A percentile compares a stretch with the other conserved stretches of the same genome.
Evolutionary conservation across 2,888 invertebrate species (phyloP).

Genomic region (Plebejus anna): DNA sequence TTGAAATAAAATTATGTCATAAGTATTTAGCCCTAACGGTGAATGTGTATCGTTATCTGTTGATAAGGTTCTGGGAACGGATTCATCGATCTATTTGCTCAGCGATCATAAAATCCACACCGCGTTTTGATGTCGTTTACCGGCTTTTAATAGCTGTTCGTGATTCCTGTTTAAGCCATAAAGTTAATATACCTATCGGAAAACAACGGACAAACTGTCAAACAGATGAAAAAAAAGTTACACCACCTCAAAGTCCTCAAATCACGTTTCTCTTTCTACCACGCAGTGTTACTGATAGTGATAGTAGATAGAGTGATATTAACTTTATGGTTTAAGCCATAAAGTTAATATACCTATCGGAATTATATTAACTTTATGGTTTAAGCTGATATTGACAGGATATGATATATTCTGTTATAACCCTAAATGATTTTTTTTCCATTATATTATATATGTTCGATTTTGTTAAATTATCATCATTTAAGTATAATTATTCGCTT

Average conservation of each 20-base stretch:
- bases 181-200: no score
- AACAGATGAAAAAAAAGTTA: no score
- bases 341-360: no score
- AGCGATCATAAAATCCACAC: slow-evolving; percentile 21
- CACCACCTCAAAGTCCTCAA: no score
- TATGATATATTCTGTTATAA: no score
- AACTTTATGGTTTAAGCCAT: no score
- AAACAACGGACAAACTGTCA: no score
- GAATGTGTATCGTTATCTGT: slow-evolving; percentile 27
- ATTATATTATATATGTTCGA: not conserved
- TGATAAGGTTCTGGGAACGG: slow-evolving; percentile 30
- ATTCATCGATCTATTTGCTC: slow-evolving; percentile 30
- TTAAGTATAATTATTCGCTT: no score
- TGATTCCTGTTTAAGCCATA: not conserved
- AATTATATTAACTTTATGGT: not conserved
- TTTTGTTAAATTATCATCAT: not conserved
- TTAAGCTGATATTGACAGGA: not conserved
- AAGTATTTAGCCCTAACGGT: slow-evolving; percentile 28
- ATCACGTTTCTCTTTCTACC: no score
- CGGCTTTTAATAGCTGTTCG: not conserved
- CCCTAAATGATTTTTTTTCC: no score
- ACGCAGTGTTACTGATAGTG: no score
- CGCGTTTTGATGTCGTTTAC: not conserved
- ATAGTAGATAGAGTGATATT: no score
- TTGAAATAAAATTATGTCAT: slow-evolving; percentile 31